Percentiles rank a stretch among this genome's conserved stretches.
These are phyloP conservation scores for Balanococcus diminutus DNA, from an alignment of 2,888 invertebrate species.

Conservation along the genomic window DNA sequence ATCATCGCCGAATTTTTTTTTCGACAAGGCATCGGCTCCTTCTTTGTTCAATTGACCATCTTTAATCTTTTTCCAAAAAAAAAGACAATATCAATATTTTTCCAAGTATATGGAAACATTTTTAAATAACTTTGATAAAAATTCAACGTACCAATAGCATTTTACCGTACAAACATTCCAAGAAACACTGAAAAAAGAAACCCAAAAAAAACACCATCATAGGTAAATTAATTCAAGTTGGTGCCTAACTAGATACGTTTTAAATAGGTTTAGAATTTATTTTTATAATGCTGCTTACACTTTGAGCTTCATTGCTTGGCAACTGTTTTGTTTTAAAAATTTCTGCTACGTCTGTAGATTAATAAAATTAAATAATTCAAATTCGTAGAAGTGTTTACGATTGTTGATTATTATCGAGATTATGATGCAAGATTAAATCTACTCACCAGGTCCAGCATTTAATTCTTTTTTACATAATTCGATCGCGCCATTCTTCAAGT, in stretches of 20 bases:
- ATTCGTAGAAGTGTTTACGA: background rate
- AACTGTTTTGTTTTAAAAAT: background rate
- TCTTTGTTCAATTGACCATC: slow-evolving; percentile 26
- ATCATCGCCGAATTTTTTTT: slow-evolving; percentile 45
- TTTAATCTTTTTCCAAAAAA: background rate
- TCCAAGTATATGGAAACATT: too few relatives aligned
- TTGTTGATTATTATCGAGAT: background rate
- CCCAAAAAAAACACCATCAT: background rate
- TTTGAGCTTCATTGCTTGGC: slow-evolving; percentile 31
- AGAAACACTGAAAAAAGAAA: slow-evolving; percentile 57
- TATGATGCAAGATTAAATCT: background rate
- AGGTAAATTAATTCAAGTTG: background rate
- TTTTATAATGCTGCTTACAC: background rate
- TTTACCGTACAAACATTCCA: slow-evolving; percentile 58
- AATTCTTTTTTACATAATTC: slow-evolving; percentile 38
- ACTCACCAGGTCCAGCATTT: slow-evolving; percentile 13
- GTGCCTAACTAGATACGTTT: background rate
- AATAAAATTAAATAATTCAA: background rate
- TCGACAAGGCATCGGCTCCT: slow-evolving; percentile 25
- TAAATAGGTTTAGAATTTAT: background rate
- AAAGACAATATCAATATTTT: too few relatives aligned
- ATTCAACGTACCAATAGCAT: slow-evolving; percentile 57
- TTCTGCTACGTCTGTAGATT: background rate
- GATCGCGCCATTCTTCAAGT: background rate
- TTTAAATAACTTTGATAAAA: background rate